Base-by-base conservation (phyloP, 2,797 vertebrate genomes). In the Epinephelus coioides region DNA sequence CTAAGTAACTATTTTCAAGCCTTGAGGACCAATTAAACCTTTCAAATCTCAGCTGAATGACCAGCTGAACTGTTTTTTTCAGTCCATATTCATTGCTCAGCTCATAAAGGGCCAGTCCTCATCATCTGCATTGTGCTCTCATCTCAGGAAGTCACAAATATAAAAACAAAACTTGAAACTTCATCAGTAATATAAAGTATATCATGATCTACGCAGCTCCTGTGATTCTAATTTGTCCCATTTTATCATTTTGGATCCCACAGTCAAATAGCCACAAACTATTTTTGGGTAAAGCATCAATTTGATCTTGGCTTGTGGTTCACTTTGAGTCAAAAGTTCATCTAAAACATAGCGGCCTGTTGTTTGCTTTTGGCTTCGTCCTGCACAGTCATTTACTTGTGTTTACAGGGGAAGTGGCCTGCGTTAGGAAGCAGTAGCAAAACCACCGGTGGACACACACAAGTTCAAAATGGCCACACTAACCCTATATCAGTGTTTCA, bases 321-420 rank as follows among this genome's bases (percentile, higher is more conserved):
- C 53, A 27, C 13, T 56, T 49, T 49, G 70, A 86, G 82, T 82
- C 76, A 86, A 83, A 86, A 79, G 85, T 86, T 88, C 73, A 87
- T 69, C 64, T 69, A 3, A 70, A 49, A 69, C 75, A 56, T 53
- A 30, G 68, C 17, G 11, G 68, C 12, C 81, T 69, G 78, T 55
- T 86, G 80, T 87, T 83, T 83, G 84, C 73, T 80, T 72, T 79
- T 78, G 84, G 84, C 21, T 83, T 83, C 65, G 63, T 77, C 49
- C 76, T 49, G 60, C 56, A 49, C 84, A 63, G 49, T 89, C 60
- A 86, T 92, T 90, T 81, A 40, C 46, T 79, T 53, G 11, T 82
- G 85, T 90, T 84, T 87, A 72, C 66, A 81, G 82, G 72, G 82
- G 83, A 88, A 88, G 76, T 65, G 76, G 70, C 56, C 51, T 6